Base-by-base conservation (phyloP, 2,113 vertebrate genomes). In the Pseudolaguvia tuberculata region DNA sequence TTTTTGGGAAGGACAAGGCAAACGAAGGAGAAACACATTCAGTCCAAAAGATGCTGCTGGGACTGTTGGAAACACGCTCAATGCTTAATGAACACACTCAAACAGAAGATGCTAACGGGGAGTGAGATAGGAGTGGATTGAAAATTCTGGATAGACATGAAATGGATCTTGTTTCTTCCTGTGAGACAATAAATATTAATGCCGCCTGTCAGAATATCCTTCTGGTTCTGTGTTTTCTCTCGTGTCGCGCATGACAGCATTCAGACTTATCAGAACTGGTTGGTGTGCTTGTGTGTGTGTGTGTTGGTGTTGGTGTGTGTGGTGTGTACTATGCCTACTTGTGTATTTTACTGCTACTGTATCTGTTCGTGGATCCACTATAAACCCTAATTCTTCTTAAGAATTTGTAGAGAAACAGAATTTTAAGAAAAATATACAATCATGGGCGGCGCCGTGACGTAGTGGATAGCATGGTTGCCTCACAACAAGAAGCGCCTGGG, bases 71-170 rank as follows among this genome's bases (percentile, higher is more conserved):
- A 57, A 68, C 50, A 62, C 6, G 18, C 52, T 72, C 73, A n/a
- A n/a, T 69, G 70, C 69, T 45, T 69, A 76, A 73, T 80, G 77
- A 80, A 72, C 68, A 27, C 53, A 53, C 35, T 63, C n/a, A 70
- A 31, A 77, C 55, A 50, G 63, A 23, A 62, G 58, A 58, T 7
- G n/a, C 72, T 69, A 70, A 31, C 53, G 53, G 57, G 58, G 45
- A 69, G n/a, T n/a, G n/a, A n/a, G 65, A 56, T n/a, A 11, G n/a
- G 21, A 58, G 61, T 75, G 20, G 58, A 55, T 52, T 58, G 18
- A 71, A 61, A 63, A 6, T 45, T 58, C 47, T 57, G 21, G 21
- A 66, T 66, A 75, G 52, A 58, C 50, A 18, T 23, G 39, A 71
- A 57, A 52, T 45, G 25, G 75, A 70, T 79, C 21, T 57, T 57